Base-by-base conservation (phyloP, 2,888 invertebrate genomes). In the Cecidostiba fungosa region DNA sequence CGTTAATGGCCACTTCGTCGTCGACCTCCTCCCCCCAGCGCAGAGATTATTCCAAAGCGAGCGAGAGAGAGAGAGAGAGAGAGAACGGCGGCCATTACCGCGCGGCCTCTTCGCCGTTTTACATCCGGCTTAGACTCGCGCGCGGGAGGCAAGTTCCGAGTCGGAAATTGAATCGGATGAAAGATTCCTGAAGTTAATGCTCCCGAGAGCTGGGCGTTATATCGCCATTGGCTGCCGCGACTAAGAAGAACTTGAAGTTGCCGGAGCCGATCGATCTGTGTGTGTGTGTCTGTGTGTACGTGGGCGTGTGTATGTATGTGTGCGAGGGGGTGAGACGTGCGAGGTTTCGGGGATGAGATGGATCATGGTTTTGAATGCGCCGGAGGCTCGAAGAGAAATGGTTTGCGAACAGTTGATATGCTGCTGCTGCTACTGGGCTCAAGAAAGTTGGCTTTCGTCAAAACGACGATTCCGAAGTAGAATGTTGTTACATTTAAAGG, bases 131-230 rank as follows among this genome's bases (percentile, higher is more conserved):
- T 82, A 77, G 39, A 54, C 82, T 70, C 47, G 47, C 47, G 62
- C 32, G n/a, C 19, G 26, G 29, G n/a, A 66, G 66, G 29, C 26
- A 29, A 66, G 47, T 79, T 62, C 74, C 77, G 70, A 62, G 62
- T 36, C 80, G 85, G 85, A 85, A 85, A 85, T 85, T 85, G 85
- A 85, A 85, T 85, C 85, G 77, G 81, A 81, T 81, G 85, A 85
- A 85, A 85, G 85, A 85, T 85, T 81, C 81, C 54, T 39, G 77
- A 81, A 84, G 78, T 84, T 84, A 84, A 84, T 84, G 84, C 79
- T 50, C 74, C 23, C 29, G 16, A 14, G 16, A 14, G 50, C 62
- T 50, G n/a, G n/a, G 10, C 3, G 54, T 5, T 32, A 50, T 54
- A 26, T 76, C 62, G 62, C 26, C 62, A 36, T 36, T 36, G 39